A percentile compares a stretch with the other conserved stretches of the same genome.
Evolutionary conservation across 1,140 invertebrate species (phyloP).

Genomic region (Sipha flava): DNA sequence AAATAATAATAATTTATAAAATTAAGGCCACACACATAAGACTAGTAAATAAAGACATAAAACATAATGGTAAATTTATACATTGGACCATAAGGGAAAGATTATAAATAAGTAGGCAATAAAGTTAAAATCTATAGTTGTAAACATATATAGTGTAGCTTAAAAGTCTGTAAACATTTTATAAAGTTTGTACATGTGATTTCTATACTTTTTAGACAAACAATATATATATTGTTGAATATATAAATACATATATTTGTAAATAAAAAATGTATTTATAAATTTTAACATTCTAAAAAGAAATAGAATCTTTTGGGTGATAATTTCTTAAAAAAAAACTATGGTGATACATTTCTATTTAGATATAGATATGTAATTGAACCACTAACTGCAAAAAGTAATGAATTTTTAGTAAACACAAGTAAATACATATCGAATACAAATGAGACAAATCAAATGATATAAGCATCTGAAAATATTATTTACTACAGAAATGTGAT

Average conservation of each 20-base stretch:
- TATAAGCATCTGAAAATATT: no score
- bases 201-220: neutral
- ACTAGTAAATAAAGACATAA: neutral
- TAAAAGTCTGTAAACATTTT: neutral
- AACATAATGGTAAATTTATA: slow-evolving; percentile 13
- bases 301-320: neutral
- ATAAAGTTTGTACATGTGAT: neutral
- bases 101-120: neutral
- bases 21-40: neutral
- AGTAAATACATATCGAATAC: no score
- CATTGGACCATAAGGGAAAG: neutral
- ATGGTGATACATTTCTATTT: neutral
- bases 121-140: neutral
- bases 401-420: no score
- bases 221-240: neutral
- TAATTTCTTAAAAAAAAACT: neutral
- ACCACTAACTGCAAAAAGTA: no score
- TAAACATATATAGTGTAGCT: neutral
- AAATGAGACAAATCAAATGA: no score
- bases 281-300: neutral
- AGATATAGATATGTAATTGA: no score
- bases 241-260: neutral
- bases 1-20: neutral
- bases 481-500: no score
- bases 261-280: neutral